Percentiles rank a stretch among this genome's conserved stretches.
These are phyloP conservation scores for Patagioenas fasciata DNA, from an alignment of 2,113 vertebrate species.

Conservation along the genomic window DNA sequence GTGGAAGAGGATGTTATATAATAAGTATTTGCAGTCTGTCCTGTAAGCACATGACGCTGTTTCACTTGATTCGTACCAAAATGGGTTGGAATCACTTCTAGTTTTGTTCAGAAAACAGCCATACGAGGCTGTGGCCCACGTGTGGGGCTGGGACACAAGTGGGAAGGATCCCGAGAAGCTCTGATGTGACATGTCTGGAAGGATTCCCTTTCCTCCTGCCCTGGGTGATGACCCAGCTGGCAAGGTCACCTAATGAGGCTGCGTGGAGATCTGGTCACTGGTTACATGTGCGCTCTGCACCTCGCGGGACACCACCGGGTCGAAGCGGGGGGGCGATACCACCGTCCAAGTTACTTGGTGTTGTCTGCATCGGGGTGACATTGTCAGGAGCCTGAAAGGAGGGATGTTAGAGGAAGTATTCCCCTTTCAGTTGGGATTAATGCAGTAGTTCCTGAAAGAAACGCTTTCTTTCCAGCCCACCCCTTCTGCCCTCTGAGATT, in stretches of 20 bases:
- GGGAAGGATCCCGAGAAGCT: neutral
- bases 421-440: neutral
- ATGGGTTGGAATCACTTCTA: neutral
- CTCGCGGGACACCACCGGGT: neutral
- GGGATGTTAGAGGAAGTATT: neutral
- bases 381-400: neutral
- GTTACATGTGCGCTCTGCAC: neutral
- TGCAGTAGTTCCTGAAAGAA: neutral
- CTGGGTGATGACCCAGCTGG: neutral
- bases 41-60: neutral
- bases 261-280: neutral
- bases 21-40: neutral
- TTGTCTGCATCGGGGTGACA: fast-evolving
- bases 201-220: neutral
- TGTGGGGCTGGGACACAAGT: neutral
- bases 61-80: neutral
- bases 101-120: neutral
- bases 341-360: neutral
- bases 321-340: too few species aligned
- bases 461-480: neutral
- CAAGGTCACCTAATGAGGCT: neutral
- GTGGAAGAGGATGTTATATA: neutral
- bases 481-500: neutral
- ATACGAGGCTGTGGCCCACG: neutral
- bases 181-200: neutral